These are phyloP conservation scores for Mnemiopsis leidyi DNA, from an alignment of 37 sponge, comb jelly and placozoan species.

Conservation along the genomic window DNA sequence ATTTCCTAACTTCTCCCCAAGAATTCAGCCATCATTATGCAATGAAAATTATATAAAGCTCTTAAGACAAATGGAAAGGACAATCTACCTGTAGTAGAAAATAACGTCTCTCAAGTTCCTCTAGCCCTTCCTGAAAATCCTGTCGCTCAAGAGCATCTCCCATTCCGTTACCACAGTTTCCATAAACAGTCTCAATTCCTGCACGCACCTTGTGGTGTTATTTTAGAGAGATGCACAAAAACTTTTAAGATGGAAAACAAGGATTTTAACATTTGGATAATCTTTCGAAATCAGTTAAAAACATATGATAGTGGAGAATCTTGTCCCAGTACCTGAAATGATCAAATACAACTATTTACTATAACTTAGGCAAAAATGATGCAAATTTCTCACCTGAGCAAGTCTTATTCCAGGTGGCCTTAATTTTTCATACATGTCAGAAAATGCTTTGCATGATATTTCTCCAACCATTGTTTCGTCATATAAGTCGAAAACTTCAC, in stretches of 20 bases:
- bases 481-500: slow-evolving; percentile 43
- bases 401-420: slow-evolving; percentile 5
- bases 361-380: too few relatives aligned
- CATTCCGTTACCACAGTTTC: slow-evolving; percentile 35
- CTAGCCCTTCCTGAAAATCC: neutral
- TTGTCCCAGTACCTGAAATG: too few relatives aligned
- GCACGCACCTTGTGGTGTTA: slow-evolving; percentile 18
- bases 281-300: too few relatives aligned
- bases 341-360: too few relatives aligned
- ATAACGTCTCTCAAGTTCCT: slow-evolving; percentile 25
- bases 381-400: too few relatives aligned
- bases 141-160: slow-evolving; percentile 25
- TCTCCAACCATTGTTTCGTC: slow-evolving; percentile 26
- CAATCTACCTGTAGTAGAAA: slow-evolving; percentile 49
- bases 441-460: neutral
- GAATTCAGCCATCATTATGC: too few relatives aligned
- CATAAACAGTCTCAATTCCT: slow-evolving; percentile 36
- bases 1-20: too few relatives aligned
- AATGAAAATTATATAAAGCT: too few relatives aligned
- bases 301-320: too few relatives aligned
- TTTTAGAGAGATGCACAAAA: neutral
- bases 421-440: neutral
- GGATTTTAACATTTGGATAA: too few relatives aligned
- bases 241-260: neutral
- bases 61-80: too few relatives aligned